A percentile compares a stretch with the other conserved stretches of the same genome.
phyloP scores from a whole-genome alignment of 1,140 invertebrate species.

The Zaprionus gabonicus region DNA sequence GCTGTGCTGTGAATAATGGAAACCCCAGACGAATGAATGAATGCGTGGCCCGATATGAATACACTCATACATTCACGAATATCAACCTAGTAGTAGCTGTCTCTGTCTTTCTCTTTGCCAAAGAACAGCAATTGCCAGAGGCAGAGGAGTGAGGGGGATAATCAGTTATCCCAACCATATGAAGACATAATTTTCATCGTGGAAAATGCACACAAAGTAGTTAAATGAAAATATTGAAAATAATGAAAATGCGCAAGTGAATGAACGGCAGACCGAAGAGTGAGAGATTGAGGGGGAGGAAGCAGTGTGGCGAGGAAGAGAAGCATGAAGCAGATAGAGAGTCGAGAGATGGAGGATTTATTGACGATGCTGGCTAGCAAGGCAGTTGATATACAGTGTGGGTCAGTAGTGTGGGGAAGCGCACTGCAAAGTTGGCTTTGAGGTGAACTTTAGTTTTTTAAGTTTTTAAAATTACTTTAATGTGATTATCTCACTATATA shows the following conservation, averaged over 20 bases:
- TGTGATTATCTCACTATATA: too few species aligned
- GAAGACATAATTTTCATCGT: constrained; percentile 47
- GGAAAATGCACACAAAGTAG: constrained; percentile 40
- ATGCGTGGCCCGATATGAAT: constrained; percentile 35
- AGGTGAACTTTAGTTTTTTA: background rate
- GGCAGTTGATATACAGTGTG: background rate
- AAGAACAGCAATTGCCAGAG: constrained; percentile 26
- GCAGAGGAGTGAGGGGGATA: background rate
- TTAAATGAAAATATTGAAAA: constrained; percentile 68
- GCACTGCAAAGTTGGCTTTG: background rate
- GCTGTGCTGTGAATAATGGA: constrained; percentile 52
- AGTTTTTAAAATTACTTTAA: background rate
- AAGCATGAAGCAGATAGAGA: background rate
- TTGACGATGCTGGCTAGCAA: background rate
- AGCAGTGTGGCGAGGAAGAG: background rate
- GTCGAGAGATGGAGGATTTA: background rate
- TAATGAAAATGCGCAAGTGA: constrained; percentile 36
- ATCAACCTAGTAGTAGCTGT: background rate
- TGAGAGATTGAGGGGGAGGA: background rate
- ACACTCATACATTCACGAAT: constrained; percentile 10
- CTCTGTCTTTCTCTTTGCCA: constrained; percentile 30
- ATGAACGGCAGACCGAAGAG: background rate
- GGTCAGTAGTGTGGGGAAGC: constrained; percentile 10
- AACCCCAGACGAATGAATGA: constrained; percentile 48
- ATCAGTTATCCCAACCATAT: constrained; percentile 19